Base-by-base conservation (phyloP, 2,113 vertebrate species). In the Abramis brama region DNA sequence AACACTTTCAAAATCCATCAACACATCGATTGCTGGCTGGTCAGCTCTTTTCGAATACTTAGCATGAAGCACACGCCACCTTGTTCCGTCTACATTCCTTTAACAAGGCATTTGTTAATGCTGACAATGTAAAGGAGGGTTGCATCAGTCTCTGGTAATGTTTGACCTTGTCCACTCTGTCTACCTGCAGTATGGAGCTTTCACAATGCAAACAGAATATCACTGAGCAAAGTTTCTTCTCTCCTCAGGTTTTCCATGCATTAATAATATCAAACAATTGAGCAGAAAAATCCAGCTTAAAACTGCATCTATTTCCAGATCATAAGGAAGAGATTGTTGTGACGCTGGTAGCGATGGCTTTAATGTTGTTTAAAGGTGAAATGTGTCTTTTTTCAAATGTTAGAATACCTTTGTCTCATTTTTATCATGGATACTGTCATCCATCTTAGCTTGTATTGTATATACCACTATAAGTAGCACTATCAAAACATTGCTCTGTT, bases 11-110 rank as follows among this genome's bases (percentile, higher is more conserved):
- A 25, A 59, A 76, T 81, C 57, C 59, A 50, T 85, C 83, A 64
- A 17, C 8, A 2, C 82, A 81, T 87, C 47, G 86, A 87, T 81
- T 50, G 66, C 70, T 60, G 70, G 33, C 83, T 68, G 13, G 47
- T 71, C 13, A 5, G 59, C 78, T 74, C 57, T 39, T 87, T 87
- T 81, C 39, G 3, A 76, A 87, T 82, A 85, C 78, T 77, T 84
- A 76, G 78, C 78, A 85, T 87, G 78, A 77, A 82, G 25, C 60
- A 79, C 66, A 39, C 33, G 25, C 27, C 5, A 50, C 78, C 83
- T 85, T 75, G 83, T 52, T 85, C 78, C 75, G 66, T 55, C 23
- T 82, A 52, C 70, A 17, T 74, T 80, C 23, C 76, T 81, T 81
- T 64, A 78, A 12, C 25, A 84, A 87, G 57, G 30, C 36, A 25